Evolutionary conservation across 2,797 vertebrate genomes (phyloP).

Genomic region (Halcyon leucocephala): DNA sequence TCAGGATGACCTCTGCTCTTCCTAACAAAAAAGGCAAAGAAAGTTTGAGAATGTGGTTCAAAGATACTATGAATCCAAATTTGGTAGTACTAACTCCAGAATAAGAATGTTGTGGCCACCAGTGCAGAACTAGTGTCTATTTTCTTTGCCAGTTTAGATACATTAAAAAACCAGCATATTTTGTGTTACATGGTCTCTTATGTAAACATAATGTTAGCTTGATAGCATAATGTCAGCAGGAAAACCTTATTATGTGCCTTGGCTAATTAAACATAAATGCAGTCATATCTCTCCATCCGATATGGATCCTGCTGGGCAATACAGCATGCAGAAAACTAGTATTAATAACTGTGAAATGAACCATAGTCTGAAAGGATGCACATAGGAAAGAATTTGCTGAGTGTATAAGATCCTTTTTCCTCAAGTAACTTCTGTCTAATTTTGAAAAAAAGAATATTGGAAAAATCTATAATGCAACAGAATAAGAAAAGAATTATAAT

Average conservation of each 20-base stretch:
- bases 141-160: not conserved
- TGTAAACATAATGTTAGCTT: not conserved
- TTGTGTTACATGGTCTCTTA: not conserved
- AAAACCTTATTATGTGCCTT: not conserved
- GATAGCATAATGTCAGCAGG: not conserved
- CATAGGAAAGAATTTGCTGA: not conserved
- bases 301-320: not conserved
- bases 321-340: not conserved
- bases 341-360: not conserved
- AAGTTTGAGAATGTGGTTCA: not conserved
- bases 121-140: not conserved
- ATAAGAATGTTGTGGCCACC: not conserved
- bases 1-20: not conserved
- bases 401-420: not conserved
- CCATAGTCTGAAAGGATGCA: not conserved
- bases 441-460: not conserved
- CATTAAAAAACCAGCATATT: not conserved
- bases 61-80: not conserved
- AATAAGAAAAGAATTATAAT: not conserved
- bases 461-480: not conserved
- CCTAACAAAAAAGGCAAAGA: not conserved
- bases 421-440: not conserved
- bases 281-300: not conserved
- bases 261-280: not conserved
- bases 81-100: not conserved